Evolutionary conservation across 2,113 vertebrate genomes (phyloP).

Genomic region (Mus spicilegus): DNA sequence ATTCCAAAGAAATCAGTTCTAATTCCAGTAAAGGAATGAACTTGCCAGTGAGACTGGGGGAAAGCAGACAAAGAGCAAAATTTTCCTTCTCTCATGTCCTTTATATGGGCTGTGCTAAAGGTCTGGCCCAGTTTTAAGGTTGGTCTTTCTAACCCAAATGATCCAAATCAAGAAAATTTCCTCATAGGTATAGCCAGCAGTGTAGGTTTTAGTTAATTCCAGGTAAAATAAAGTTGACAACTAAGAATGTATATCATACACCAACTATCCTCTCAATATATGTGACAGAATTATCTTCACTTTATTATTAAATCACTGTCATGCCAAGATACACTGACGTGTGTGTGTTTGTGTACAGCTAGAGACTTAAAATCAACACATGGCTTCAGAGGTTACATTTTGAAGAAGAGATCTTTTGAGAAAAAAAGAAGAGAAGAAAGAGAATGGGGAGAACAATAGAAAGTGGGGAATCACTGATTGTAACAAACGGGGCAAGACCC

Average conservation of each 20-base stretch:
- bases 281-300: not conserved
- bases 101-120: not conserved
- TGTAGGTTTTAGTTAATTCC: not conserved
- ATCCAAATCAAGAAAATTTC: not conserved
- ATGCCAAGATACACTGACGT: not conserved
- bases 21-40: not conserved
- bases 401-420: conserved; percentile 6
- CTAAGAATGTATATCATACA: not conserved
- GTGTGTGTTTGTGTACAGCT: not conserved
- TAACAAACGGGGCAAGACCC: not conserved
- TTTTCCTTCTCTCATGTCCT: no score
- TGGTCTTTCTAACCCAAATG: not conserved
- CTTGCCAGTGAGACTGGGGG: not conserved
- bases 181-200: not conserved
- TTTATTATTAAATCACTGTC: not conserved
- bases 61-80: not conserved
- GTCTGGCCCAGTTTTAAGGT: not conserved
- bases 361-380: not conserved
- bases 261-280: not conserved
- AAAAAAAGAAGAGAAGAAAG: not conserved
- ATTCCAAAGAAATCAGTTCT: not conserved
- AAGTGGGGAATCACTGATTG: not conserved
- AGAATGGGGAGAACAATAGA: not conserved
- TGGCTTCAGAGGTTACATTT: not conserved
- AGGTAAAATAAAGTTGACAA: not conserved